Base-by-base conservation (phyloP, 2,113 vertebrate genomes). In the Ursus arctos region DNA sequence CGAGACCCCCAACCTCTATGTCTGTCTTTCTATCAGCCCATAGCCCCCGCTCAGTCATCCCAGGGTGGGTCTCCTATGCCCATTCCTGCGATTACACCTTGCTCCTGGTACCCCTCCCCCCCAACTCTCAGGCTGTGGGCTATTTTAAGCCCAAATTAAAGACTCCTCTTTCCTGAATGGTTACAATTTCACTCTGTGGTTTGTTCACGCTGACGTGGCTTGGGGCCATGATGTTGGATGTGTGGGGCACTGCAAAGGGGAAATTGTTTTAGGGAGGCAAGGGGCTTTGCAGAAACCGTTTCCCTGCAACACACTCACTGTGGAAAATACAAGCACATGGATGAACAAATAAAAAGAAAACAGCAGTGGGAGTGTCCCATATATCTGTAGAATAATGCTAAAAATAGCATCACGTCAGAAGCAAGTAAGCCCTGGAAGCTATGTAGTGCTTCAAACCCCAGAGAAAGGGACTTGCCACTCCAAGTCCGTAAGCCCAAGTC, bases 101-200 rank as follows among this genome's bases (percentile, higher is more conserved):
- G 55, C 86, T 86, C 81, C 47, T 65, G 59, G 4, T 2, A 59
- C 79, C 87, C 51, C 51, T 14, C 51, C 49, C 63, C 61, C 87
- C 57, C 77, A 85, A 31, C 69, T 95, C 95, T 91, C 57, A 43
- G 94, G 33, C 88, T 86, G 91, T 24, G 95, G 87, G 14, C 81
- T 96, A 91, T 98, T 96, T 96, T 93, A 96, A 65, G 94, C 36
- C 33, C 57, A 97, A 98, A 97, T 77, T 87, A 77, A 94, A 97
- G 84, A 77, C 49, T 98, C 86, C 67, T 96, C 36, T 84, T 49
- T 51, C 40, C 84, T 86, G 33, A 92, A 61, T 1, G 40, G 63
- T n/a, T 98, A 26, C 49, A 96, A 92, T 91, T 98, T 88, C 36
- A 89, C 18, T 7, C 87, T 96, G 93, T 65, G 96, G 93, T 51